A percentile compares a stretch with the other conserved stretches of the same genome.
Evolutionary conservation across 2,113 vertebrate species (phyloP).

Genomic region (Daboia siamensis): DNA sequence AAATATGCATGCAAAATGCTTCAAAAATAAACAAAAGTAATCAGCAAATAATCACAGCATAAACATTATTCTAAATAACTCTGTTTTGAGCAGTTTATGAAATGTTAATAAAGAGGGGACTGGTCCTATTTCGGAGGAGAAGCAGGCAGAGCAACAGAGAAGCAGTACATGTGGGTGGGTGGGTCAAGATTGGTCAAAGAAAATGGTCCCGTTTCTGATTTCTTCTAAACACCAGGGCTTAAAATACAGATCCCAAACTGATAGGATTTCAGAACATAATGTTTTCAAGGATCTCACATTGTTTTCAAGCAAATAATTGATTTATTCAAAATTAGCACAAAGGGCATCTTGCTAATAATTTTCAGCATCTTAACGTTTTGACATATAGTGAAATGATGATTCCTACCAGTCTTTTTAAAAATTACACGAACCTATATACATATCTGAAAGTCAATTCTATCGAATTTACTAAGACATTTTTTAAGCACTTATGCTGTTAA

Average conservation of each 20-base stretch:
- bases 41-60: neutral
- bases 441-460: neutral
- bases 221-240: constrained; percentile 31
- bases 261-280: neutral
- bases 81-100: neutral
- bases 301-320: constrained; percentile 3
- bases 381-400: constrained; percentile 20
- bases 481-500: neutral
- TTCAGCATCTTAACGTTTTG: constrained; percentile 36
- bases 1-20: neutral
- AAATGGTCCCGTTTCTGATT: neutral
- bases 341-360: neutral
- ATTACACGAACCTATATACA: too few species aligned
- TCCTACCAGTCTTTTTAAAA: neutral
- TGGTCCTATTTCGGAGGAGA: neutral
- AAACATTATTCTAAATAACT: neutral
- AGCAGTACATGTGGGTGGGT: neutral
- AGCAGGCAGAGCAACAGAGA: neutral
- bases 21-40: neutral
- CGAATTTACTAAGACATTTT: neutral
- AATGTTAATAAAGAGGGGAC: neutral
- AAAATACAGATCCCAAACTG: neutral
- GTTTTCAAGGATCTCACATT: neutral
- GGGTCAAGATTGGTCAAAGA: neutral
- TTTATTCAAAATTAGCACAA: neutral